These are phyloP conservation scores for Darevskia nairensis DNA, from an alignment of 2,797 vertebrate genomes.

Conservation along the genomic window DNA sequence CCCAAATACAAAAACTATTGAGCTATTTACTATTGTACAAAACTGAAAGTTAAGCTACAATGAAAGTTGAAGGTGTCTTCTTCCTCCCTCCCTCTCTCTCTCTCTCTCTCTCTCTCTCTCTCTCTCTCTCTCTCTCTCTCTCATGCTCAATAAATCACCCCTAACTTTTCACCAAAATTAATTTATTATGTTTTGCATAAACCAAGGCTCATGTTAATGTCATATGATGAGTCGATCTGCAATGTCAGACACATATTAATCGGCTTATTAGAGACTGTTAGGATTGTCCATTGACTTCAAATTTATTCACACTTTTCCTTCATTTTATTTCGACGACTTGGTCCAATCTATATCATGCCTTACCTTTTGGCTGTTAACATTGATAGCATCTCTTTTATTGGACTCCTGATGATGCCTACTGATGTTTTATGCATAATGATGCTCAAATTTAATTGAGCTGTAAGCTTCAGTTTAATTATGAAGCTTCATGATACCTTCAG, in stretches of 20 bases:
- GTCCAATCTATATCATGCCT: constrained; percentile 58
- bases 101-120: constrained; percentile 36
- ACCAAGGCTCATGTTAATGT: constrained; percentile 50
- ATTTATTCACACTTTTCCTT: constrained; percentile 65
- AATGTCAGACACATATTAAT: constrained; percentile 52
- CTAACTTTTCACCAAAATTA: constrained; percentile 31
- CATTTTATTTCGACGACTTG: constrained; percentile 50
- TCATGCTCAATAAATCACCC: constrained; percentile 45
- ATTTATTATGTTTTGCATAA: constrained; percentile 53
- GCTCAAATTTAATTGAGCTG: constrained; percentile 80
- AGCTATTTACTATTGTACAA: neutral
- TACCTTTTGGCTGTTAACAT: constrained; percentile 72
- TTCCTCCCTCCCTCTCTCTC: constrained; percentile 42
- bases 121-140: constrained; percentile 37
- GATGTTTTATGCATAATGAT: constrained; percentile 80
- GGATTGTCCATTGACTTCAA: constrained; percentile 42
- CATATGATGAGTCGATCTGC: constrained; percentile 39
- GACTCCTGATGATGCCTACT: constrained; percentile 68
- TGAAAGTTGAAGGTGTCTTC: constrained; percentile 39
- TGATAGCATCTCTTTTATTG: constrained; percentile 72
- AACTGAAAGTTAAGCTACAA: constrained; percentile 4
- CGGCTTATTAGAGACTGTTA: constrained; percentile 46
- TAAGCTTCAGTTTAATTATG: constrained; percentile 82
- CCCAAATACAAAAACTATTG: constrained; percentile 25
- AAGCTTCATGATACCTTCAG: constrained; percentile 75